Percentiles rank a stretch among this genome's conserved stretches.
Conservation (phyloP, 2,888 invertebrate species). For the Lacanobia oleracea region DNA sequence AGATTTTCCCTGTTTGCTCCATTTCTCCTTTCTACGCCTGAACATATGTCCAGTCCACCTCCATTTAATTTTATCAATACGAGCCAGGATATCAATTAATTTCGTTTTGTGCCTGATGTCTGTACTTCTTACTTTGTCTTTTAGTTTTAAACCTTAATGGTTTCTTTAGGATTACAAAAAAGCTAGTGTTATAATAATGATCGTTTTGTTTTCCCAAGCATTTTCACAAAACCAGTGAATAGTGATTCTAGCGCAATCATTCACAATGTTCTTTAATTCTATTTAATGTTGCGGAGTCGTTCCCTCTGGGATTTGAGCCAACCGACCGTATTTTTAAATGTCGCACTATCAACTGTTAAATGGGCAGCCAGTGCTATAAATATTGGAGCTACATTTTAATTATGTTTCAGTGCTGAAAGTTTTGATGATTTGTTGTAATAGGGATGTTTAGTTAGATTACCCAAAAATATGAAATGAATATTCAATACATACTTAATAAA, state of each 20-base stretch:
- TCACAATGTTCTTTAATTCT: slow-evolving; percentile 36
- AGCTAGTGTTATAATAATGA: not conserved
- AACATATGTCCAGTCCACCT: too few species aligned
- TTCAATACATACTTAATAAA: slow-evolving; percentile 21
- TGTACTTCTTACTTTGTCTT: too few species aligned
- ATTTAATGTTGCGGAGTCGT: slow-evolving; percentile 18
- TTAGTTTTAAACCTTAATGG: too few species aligned
- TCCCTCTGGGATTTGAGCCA: slow-evolving; percentile 21
- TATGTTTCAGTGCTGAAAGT: not conserved
- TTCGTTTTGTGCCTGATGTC: too few species aligned
- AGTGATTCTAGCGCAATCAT: not conserved
- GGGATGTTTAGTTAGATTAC: too few species aligned
- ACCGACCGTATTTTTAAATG: slow-evolving; percentile 37
- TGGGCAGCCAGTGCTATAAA: slow-evolving; percentile 20
- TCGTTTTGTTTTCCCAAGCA: not conserved
- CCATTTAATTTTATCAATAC: too few species aligned
- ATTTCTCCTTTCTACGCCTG: too few species aligned
- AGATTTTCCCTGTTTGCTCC: too few species aligned
- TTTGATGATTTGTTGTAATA: not conserved
- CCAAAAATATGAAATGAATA: too few species aligned
- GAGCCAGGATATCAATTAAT: too few species aligned
- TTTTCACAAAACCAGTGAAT: slow-evolving; percentile 1
- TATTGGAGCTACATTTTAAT: slow-evolving; percentile 34
- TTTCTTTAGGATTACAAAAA: not conserved
- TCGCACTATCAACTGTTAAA: slow-evolving; percentile 21